Evolutionary conservation across 92 coral and sea anemone species (phyloP).

Genomic region (Palythoa grandis): DNA sequence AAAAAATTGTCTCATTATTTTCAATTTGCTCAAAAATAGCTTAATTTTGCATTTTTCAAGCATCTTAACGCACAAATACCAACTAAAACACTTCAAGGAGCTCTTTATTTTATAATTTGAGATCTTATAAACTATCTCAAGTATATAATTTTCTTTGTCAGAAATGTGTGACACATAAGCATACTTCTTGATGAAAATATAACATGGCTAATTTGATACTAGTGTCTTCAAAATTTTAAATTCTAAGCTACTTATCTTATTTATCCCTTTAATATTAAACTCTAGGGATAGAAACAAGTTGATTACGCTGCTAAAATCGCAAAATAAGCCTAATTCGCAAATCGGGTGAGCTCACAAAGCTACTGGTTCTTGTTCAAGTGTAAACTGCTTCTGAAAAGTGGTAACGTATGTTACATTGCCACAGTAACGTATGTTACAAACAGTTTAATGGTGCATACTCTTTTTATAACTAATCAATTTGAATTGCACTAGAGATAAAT

Average conservation of each 20-base stretch:
- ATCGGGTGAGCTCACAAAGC: too few relatives aligned
- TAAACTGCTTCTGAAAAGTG: background rate
- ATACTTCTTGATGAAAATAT: background rate
- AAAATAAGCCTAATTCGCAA: too few relatives aligned
- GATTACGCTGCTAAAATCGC: too few relatives aligned
- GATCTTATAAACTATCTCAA: background rate
- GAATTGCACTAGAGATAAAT: background rate
- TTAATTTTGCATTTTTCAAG: constrained; percentile 1
- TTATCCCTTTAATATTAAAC: too few relatives aligned
- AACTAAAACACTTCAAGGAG: background rate
- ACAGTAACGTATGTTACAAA: constrained; percentile 13
- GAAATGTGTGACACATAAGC: constrained; percentile 6
- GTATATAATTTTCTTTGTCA: background rate
- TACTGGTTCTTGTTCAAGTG: background rate
- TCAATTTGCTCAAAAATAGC: background rate
- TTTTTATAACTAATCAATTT: background rate
- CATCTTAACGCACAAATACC: background rate
- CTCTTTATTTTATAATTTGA: background rate
- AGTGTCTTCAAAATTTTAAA: too few relatives aligned
- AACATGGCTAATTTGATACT: too few relatives aligned
- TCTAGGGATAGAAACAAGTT: too few relatives aligned
- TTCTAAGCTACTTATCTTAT: too few relatives aligned
- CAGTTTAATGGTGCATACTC: background rate
- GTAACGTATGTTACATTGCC: constrained; percentile 21
- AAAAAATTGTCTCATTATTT: background rate